A percentile compares a stretch with the other conserved stretches of the same genome.
Conservation (phyloP, 2,797 vertebrate species). For the Poecilia gillii region DNA sequence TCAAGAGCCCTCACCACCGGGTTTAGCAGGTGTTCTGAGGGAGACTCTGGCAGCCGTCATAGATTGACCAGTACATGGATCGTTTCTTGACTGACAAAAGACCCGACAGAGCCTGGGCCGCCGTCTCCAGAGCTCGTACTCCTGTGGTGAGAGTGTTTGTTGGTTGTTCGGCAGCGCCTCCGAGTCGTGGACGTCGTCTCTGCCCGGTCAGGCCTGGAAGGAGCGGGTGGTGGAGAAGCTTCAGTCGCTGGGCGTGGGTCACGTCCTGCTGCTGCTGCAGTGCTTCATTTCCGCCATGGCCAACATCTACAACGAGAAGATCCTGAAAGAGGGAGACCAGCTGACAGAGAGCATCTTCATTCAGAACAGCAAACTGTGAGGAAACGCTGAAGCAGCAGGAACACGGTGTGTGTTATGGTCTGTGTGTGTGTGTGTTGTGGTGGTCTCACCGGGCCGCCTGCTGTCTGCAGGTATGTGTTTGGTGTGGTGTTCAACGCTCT, state of each 20-base stretch:
- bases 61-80: too few relatives aligned
- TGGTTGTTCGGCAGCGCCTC: slow-evolving; percentile 36
- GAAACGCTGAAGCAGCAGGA: neutral
- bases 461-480: slow-evolving; percentile 83
- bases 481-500: slow-evolving; percentile 92
- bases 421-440: too few relatives aligned
- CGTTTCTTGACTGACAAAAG: too few relatives aligned
- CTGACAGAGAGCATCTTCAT: slow-evolving; percentile 92
- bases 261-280: slow-evolving; percentile 91
- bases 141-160: neutral
- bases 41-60: too few relatives aligned
- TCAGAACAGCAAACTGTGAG: slow-evolving; percentile 93
- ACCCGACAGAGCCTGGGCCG: too few relatives aligned
- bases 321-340: slow-evolving; percentile 93
- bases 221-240: slow-evolving; percentile 76
- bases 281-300: slow-evolving; percentile 95
- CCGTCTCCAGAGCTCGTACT: neutral
- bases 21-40: too few relatives aligned
- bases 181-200: slow-evolving; percentile 61
- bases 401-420: accelerated
- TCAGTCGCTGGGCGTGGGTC: slow-evolving; percentile 87
- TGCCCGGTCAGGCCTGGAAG: slow-evolving; percentile 84
- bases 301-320: slow-evolving; percentile 99
- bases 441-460: neutral
- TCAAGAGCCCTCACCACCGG: too few relatives aligned